Conservation (phyloP, 2,113 vertebrate species). For the Melanocharis versteri region DNA sequence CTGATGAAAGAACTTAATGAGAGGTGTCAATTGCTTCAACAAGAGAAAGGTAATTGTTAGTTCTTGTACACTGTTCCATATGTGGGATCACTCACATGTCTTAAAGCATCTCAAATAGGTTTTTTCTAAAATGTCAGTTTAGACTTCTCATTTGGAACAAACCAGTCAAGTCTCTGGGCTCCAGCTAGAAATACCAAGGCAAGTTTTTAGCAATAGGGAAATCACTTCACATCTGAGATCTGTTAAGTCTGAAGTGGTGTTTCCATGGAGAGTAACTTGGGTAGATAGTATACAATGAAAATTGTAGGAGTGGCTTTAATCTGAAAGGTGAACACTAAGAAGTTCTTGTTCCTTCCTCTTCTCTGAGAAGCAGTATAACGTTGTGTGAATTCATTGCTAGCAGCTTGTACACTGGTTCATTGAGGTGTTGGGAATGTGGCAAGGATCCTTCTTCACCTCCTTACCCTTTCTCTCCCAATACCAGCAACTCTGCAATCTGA, state of each 20-base stretch:
- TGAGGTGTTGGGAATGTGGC: background rate
- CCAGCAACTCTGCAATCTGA: background rate
- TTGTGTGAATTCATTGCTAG: background rate
- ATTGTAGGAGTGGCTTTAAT: background rate
- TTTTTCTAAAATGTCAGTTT: background rate
- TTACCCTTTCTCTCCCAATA: background rate
- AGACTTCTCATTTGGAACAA: no score
- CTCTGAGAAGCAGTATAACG: background rate
- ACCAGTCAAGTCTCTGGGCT: background rate
- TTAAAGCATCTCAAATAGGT: background rate
- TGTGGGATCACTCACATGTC: background rate
- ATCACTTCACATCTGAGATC: background rate
- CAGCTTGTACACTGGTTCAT: background rate
- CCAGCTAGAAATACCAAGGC: background rate
- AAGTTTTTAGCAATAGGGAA: background rate
- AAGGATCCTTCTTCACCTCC: background rate
- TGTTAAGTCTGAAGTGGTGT: background rate
- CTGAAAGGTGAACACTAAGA: background rate
- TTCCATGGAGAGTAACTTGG: background rate
- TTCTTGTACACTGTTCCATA: background rate
- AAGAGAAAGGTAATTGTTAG: slow-evolving; percentile 81
- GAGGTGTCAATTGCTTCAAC: slow-evolving; percentile 77
- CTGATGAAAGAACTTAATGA: slow-evolving; percentile 78
- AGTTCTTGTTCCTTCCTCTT: background rate
- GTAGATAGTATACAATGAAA: background rate